A percentile compares a stretch with the other conserved stretches of the same genome.
These are phyloP conservation scores for Brevimyrus niger DNA, from an alignment of 2,113 vertebrate genomes.

Conservation along the genomic window DNA sequence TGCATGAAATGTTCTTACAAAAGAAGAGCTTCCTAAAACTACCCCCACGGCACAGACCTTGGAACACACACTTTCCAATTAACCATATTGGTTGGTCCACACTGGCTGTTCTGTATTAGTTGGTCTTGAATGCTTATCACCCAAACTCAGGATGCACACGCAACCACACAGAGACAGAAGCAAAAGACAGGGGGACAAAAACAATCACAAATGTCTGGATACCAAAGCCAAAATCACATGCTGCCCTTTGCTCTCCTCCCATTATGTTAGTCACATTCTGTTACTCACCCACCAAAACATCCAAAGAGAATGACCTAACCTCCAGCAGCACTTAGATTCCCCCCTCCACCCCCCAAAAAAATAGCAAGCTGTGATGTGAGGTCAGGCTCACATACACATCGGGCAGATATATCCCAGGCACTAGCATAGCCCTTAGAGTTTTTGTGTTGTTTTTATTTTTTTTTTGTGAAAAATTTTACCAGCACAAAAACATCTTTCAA, in stretches of 20 bases:
- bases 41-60: neutral
- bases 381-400: constrained; percentile 18
- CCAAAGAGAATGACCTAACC: constrained; percentile 45
- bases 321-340: constrained; percentile 24
- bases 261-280: constrained; percentile 36
- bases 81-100: neutral
- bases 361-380: constrained; percentile 44
- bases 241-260: neutral
- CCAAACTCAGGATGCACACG: neutral
- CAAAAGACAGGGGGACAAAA: neutral
- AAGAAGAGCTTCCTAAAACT: neutral
- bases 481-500: neutral
- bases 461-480: neutral
- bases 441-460: neutral
- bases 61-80: neutral
- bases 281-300: constrained; percentile 43
- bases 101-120: neutral
- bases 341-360: constrained; percentile 21
- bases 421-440: neutral
- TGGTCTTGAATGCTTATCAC: neutral
- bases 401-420: neutral
- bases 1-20: neutral
- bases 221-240: neutral
- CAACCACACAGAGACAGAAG: neutral
- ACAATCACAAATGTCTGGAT: neutral